Percentiles rank a stretch among this genome's conserved stretches.
phyloP scores from a whole-genome alignment of 2,888 invertebrate species.

The Eupithecia abbreviata region DNA sequence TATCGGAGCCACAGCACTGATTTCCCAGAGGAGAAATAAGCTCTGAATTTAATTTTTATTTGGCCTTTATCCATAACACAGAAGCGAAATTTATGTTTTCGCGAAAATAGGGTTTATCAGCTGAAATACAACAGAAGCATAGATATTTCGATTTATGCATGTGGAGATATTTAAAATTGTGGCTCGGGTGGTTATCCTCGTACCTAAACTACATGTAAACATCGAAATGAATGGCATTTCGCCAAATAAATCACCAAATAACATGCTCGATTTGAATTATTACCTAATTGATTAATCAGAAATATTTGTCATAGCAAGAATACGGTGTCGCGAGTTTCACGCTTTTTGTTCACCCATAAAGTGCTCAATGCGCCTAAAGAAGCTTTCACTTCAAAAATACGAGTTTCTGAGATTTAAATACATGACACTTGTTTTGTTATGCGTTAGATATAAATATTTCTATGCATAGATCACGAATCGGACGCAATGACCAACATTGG shows the following conservation, averaged over 20 bases:
- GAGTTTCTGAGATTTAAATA: too few species aligned
- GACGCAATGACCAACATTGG: neutral
- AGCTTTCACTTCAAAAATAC: too few species aligned
- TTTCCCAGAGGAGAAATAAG: slow-evolving; percentile 33
- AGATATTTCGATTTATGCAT: slow-evolving; percentile 3
- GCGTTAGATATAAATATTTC: neutral
- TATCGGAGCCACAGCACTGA: slow-evolving; percentile 24
- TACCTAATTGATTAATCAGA: neutral
- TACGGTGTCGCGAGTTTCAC: too few species aligned
- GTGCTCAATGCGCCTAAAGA: too few species aligned
- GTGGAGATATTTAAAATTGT: neutral
- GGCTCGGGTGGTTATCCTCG: neutral
- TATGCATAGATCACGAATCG: neutral
- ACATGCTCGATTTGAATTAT: neutral
- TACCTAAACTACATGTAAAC: neutral
- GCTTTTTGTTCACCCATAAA: too few species aligned
- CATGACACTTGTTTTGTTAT: too few species aligned
- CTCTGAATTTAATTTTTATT: slow-evolving; percentile 30
- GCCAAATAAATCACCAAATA: neutral
- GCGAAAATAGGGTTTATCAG: slow-evolving; percentile 17
- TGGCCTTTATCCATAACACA: slow-evolving; percentile 20
- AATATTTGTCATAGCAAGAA: neutral
- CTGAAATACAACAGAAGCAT: neutral
- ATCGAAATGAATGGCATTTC: neutral
- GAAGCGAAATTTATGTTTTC: slow-evolving; percentile 17